These are phyloP conservation scores for Scyliorhinus canicula DNA, from an alignment of 2,797 vertebrate genomes.

Conservation along the genomic window DNA sequence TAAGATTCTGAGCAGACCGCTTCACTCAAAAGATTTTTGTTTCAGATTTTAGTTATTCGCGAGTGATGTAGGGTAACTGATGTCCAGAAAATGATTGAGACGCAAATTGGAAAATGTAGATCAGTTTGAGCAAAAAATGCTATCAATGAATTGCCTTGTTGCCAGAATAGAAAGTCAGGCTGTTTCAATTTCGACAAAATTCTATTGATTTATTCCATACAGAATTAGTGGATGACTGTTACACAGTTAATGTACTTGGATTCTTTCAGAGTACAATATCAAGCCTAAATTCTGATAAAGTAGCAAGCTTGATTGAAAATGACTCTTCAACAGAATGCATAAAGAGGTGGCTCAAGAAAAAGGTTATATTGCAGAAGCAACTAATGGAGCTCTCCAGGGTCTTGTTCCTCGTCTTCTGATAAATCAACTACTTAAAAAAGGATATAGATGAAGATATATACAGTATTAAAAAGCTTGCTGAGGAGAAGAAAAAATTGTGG, in stretches of 20 bases:
- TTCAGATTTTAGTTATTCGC: neutral
- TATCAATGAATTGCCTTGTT: neutral
- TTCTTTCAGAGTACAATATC: neutral
- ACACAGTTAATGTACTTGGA: neutral
- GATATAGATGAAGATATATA: neutral
- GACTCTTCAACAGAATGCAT: neutral
- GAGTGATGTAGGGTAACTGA: neutral
- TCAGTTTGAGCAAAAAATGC: neutral
- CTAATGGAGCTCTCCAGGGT: neutral
- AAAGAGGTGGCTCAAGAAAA: neutral
- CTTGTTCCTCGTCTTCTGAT: neutral
- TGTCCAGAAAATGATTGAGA: neutral
- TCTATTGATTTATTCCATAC: neutral
- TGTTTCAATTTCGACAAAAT: neutral
- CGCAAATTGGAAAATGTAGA: neutral
- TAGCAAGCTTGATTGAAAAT: neutral
- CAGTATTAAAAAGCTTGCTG: neutral
- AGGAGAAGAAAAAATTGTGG: neutral
- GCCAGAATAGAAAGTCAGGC: neutral
- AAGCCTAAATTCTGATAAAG: neutral
- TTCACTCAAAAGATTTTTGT: neutral
- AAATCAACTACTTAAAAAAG: neutral
- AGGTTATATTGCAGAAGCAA: neutral
- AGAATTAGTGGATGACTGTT: constrained; percentile 1
- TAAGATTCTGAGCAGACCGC: neutral